Evolutionary conservation across 2,888 invertebrate genomes (phyloP).

Genomic region (Agonopterix arenella): DNA sequence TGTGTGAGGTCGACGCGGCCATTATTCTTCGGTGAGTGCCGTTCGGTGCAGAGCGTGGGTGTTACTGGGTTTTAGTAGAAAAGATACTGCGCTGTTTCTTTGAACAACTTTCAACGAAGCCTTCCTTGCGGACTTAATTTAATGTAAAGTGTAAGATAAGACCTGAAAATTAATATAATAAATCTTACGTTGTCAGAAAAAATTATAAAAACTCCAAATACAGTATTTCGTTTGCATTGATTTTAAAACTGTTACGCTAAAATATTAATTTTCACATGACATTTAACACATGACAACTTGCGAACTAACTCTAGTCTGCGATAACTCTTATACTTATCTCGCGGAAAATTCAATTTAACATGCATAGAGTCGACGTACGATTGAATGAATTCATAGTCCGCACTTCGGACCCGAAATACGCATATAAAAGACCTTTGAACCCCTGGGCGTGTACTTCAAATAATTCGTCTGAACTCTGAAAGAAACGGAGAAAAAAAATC

Average conservation of each 20-base stretch:
- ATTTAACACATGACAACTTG: too few relatives aligned
- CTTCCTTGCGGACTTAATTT: constrained; percentile 11
- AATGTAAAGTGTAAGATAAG: constrained; percentile 9
- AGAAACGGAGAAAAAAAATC: constrained; percentile 45
- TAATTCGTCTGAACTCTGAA: constrained; percentile 55
- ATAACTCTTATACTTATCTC: constrained; percentile 54
- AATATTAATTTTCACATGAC: too few relatives aligned
- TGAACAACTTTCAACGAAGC: constrained; percentile 12
- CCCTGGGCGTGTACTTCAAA: constrained; percentile 62
- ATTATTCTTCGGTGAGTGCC: constrained; percentile 16
- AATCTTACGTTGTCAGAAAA: too few relatives aligned
- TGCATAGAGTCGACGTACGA: constrained; percentile 72
- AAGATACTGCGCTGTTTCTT: constrained; percentile 12
- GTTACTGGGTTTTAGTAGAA: constrained; percentile 15
- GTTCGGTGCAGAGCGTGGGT: constrained; percentile 9
- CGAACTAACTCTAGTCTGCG: neutral
- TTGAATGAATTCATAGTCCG: constrained; percentile 72
- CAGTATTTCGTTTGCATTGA: too few relatives aligned
- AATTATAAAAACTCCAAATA: too few relatives aligned
- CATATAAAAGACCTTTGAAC: constrained; percentile 69
- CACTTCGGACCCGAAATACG: constrained; percentile 66
- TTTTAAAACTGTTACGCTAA: too few relatives aligned
- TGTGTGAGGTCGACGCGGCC: constrained; percentile 22
- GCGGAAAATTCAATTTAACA: constrained; percentile 72
- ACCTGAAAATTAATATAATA: constrained; percentile 1